Evolutionary conservation across 1,140 invertebrate species (phyloP), one percentile per base, ranked within the genome.

Genomic region (Eurosta solidaginis): DNA sequence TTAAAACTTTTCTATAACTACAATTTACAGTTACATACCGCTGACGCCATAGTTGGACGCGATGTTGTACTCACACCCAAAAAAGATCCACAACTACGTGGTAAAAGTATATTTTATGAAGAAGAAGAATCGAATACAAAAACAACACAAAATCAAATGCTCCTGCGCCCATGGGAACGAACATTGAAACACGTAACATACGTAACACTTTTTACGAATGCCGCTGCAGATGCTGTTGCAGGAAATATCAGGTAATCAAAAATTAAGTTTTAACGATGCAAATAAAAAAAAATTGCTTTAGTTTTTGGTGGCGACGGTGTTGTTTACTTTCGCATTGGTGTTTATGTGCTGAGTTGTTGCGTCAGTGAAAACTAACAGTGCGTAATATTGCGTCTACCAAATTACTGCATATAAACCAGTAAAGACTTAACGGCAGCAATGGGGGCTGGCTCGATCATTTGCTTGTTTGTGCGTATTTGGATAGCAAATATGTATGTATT

Each of bases 171-270:
- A 22, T 91, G 91, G 91, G 90, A 91, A 81, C 90, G 90, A 74
- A 90, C 90, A 2, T 78, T 91, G 22, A 88, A 90, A 50, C 90
- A 91, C 82, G 90, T 90, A 77, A 90, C 90, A n/a, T 91, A 90
- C 78, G 84, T 91, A 22, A 90, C 90, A 2, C 87, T 91, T 45
- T 90, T 87, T 40, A 84, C 83, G 25, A 80, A 86, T 77, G 80
- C 83, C 27, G 82, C 84, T 3, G 88, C 79, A 76, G 89, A 81
- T 80, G 90, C 82, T 36, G 82, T 83, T 12, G 79, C 80, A 6
- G 85, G 85, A 25, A 86, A 86, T 75, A 47, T 85, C 1, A 86
- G 85, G 85, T 86, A 79, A 79, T 47, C 27, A 47, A 74, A 45
- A 74, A 42, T 45, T 74, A 45, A 25, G 22, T 40, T 9, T 73